Base-by-base conservation (phyloP, 2,113 vertebrate species). In the Macquaria australasica region DNA sequence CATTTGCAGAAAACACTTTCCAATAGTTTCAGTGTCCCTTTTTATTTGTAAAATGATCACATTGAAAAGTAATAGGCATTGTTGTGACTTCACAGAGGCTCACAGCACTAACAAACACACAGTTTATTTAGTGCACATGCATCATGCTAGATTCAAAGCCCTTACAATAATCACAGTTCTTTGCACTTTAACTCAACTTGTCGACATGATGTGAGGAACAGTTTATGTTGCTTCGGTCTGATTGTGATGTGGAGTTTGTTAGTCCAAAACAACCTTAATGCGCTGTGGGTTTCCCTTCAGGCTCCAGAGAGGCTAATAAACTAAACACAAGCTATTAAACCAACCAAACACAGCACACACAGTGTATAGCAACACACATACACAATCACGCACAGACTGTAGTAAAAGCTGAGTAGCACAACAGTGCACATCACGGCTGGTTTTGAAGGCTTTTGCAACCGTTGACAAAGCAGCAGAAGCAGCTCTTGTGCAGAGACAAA, bases 1-100 rank as follows among this genome's bases (percentile, higher is more conserved):
- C 55, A 28, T 75, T 69, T 58, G 18, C 48, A 43, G 14, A 75
- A 59, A 83, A 82, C 48, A 84, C 71, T 55, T 71, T 62, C 58
- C 75, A 73, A n/a, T 76, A 74, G 60, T 86, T 86, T 82, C 58
- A 80, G 25, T 83, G 34, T 90, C 66, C 83, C 74, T 91, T 96
- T 34, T 96, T 95, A 95, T 95, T 96, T 93, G 93, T 87, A 94
- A 96, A 95, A 94, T 93, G 92, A 79, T 93, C 86, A 96, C 93
- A 95, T 90, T 91, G 83, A 89, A 91, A 93, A 92, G 80, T 81
- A 86, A 90, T 84, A 83, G 78, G 73, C 88, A 90, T 87, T 86
- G 68, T 91, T 73, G 83, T 88, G 77, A 87, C 83, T 91, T 87
- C 82, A 94, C 91, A 87, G 86, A 90, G 86, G 86, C 89, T 92